Evolutionary conservation across 2,113 vertebrate species (phyloP).

Genomic region (Cyanoliseus patagonus): DNA sequence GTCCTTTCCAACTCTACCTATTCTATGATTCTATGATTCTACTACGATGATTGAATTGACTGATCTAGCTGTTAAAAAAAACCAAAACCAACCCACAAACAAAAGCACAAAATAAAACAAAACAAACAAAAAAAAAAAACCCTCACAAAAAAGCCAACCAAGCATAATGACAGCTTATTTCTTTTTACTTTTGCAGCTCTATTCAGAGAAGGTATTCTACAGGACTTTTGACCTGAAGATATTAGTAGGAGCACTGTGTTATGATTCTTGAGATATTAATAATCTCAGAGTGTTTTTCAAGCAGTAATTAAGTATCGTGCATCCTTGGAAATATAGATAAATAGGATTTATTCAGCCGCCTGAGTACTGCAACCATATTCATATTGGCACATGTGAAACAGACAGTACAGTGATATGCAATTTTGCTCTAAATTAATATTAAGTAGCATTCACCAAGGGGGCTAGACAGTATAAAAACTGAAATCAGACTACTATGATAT

Average conservation of each 20-base stretch:
- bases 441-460: not conserved
- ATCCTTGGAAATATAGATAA: not conserved
- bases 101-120: accelerated
- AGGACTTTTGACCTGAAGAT: not conserved
- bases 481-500: not conserved
- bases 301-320: not conserved
- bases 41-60: not conserved
- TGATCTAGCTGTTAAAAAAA: not conserved
- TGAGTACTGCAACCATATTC: not conserved
- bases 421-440: constrained; percentile 4
- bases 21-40: not conserved
- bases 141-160: not conserved
- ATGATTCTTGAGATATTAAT: not conserved
- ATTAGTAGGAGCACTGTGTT: not conserved
- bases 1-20: too few relatives aligned
- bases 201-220: not conserved
- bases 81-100: not conserved
- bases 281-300: not conserved
- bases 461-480: constrained; percentile 1
- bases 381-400: not conserved
- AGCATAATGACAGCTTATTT: not conserved
- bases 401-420: not conserved
- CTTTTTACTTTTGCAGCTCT: not conserved
- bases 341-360: not conserved
- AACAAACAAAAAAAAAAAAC: not conserved